Conservation (phyloP, 2,888 invertebrate species). For the Zaprionus obscuricornis region DNA sequence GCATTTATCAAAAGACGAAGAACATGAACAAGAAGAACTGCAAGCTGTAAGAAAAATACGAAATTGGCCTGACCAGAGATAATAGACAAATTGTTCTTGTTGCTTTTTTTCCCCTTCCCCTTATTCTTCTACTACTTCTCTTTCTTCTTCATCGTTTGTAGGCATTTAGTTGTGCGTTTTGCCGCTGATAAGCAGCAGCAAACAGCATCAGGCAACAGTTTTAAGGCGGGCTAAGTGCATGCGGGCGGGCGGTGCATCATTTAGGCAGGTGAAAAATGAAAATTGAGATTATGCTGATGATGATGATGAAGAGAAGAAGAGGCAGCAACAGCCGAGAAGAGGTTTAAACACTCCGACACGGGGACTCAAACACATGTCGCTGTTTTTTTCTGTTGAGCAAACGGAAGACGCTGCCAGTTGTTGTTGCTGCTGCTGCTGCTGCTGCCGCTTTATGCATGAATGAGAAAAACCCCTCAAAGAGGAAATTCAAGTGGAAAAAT, state of each 20-base stretch:
- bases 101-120: conserved; percentile 33
- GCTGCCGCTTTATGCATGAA: conserved; percentile 57
- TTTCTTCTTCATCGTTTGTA: conserved; percentile 5
- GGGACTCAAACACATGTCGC: conserved; percentile 69
- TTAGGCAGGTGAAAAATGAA: conserved; percentile 73
- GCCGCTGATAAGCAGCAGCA: conserved; percentile 62
- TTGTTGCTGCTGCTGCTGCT: not conserved
- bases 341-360: conserved; percentile 6
- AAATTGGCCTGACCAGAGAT: conserved; percentile 64
- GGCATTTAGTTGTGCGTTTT: conserved; percentile 60
- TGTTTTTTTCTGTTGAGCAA: conserved; percentile 36
- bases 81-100: conserved; percentile 63
- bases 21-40: conserved; percentile 1
- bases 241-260: conserved; percentile 50
- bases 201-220: conserved; percentile 17
- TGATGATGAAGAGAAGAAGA: conserved; percentile 2
- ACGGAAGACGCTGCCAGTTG: conserved; percentile 58
- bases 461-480: conserved; percentile 19
- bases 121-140: conserved; percentile 17
- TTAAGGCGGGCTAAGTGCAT: conserved; percentile 53
- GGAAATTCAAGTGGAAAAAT: conserved; percentile 72
- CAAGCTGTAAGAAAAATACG: conserved; percentile 13
- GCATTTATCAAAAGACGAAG: conserved; percentile 56
- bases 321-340: not conserved
- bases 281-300: conserved; percentile 69